Evolutionary conservation across 2,888 invertebrate species (phyloP).

Genomic region (Pinctada fucata): DNA sequence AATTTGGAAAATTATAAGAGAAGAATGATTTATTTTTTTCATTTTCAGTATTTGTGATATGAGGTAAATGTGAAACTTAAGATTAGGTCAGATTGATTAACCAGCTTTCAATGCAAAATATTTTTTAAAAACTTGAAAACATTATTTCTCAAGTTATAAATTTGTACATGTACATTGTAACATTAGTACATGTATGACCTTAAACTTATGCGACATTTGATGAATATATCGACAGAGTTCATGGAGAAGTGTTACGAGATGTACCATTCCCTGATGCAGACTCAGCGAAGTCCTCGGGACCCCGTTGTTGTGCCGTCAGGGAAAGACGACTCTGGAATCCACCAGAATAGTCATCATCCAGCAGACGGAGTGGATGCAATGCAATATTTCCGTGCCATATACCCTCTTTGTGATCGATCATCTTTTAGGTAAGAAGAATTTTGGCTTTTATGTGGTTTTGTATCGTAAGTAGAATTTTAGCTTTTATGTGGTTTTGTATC

Average conservation of each 20-base stretch:
- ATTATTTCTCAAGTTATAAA: too few species aligned
- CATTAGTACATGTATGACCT: too few species aligned
- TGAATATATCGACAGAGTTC: slow-evolving; percentile 64
- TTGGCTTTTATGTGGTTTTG: background rate
- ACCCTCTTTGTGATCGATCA: slow-evolving; percentile 68
- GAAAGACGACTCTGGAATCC: slow-evolving; percentile 57
- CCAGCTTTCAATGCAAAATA: too few species aligned
- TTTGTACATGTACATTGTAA: too few species aligned
- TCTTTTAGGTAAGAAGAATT: slow-evolving; percentile 60
- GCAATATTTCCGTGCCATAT: slow-evolving; percentile 71
- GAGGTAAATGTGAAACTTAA: too few species aligned
- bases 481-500: background rate
- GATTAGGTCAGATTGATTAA: too few species aligned
- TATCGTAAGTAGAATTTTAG: background rate
- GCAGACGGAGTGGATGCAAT: slow-evolving; percentile 72
- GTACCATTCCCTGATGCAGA: slow-evolving; percentile 69
- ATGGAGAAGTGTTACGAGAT: slow-evolving; percentile 69
- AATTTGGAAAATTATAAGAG: too few species aligned
- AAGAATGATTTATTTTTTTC: too few species aligned
- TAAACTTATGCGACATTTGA: too few species aligned
- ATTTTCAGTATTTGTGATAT: too few species aligned
- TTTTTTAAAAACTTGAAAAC: too few species aligned
- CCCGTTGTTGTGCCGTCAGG: slow-evolving; percentile 75
- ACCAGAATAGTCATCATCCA: slow-evolving; percentile 60
- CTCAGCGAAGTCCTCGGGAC: slow-evolving; percentile 66